Conservation (phyloP, 2,888 invertebrate species). For the Drosophila sordidapex region DNA sequence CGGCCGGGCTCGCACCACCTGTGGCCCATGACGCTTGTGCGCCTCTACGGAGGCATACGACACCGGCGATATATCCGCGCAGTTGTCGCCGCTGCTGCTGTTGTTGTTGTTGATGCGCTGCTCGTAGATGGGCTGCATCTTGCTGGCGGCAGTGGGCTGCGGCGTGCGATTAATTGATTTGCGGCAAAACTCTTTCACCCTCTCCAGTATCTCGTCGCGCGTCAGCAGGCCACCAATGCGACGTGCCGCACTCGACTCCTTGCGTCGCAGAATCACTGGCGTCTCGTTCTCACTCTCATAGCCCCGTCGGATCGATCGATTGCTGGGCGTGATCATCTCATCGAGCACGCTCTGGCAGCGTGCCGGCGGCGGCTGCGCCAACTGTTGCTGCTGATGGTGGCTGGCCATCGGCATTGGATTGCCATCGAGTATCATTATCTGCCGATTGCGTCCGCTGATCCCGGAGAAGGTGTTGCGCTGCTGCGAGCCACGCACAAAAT, state of each 20-base stretch:
- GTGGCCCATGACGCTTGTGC: conserved; percentile 70
- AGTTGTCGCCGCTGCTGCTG: conserved; percentile 1
- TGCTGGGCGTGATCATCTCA: conserved; percentile 62
- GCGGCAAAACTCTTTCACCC: conserved; percentile 84
- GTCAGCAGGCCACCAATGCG: conserved; percentile 78
- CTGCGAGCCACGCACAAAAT: conserved; percentile 80
- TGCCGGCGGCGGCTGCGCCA: conserved; percentile 46
- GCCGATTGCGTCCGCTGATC: conserved; percentile 73
- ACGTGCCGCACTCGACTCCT: conserved; percentile 43
- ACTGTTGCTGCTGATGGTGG: conserved; percentile 33
- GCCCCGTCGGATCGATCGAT: conserved; percentile 46
- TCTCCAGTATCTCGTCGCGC: conserved; percentile 83
- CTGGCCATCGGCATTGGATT: conserved; percentile 39
- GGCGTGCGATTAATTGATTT: conserved; percentile 83
- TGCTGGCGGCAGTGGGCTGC: conserved; percentile 45
- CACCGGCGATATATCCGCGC: conserved; percentile 82
- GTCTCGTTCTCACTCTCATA: conserved; percentile 78
- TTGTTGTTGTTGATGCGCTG: conserved; percentile 36
- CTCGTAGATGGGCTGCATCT: conserved; percentile 69
- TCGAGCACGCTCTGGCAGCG: conserved; percentile 84
- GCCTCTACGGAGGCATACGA: conserved; percentile 83
- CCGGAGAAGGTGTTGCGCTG: conserved; percentile 84
- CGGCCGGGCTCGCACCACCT: conserved; percentile 73
- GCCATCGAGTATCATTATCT: conserved; percentile 77
- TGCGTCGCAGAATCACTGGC: conserved; percentile 70